Evolutionary conservation across 2,888 invertebrate species (phyloP), one percentile per base, ranked within the genome.

Genomic region (Trissoscelio sp.): DNA sequence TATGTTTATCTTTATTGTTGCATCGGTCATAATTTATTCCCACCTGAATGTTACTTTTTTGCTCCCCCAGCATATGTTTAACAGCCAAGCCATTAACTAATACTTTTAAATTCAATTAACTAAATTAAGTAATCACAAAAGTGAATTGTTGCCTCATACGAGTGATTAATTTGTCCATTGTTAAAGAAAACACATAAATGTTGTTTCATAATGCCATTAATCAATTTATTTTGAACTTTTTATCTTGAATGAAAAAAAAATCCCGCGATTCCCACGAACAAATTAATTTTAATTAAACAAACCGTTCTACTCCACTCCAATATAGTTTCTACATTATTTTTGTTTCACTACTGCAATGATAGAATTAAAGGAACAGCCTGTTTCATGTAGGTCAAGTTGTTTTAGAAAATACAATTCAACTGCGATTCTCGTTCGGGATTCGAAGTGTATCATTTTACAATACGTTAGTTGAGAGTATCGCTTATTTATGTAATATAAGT

Each of bases 21-120:
- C 80, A 80, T 80, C 80, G 70, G 74, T 75, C 74, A 80, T 80
- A 80, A 80, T 80, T 80, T 80, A 74, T 74, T 74, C 74, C 69
- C 69, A 53, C 69, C 79, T 74, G 74, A 58, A 42, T 24, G 69
- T 58, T 39, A 62, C 53, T 57, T 72, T 74, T 79, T 70, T n/a
- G n/a, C 31, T 11, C 53, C 39, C 11, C 53, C 9, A 9, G 44
- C 37, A 18, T 51, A 78, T 22, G 31, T 53, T 79, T 60, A 58
- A 53, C 72, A 12, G n/a, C 22, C 58, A 37, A 31, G 16, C 53
- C 53, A 79, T 64, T 57, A 70, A 62, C 74, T 70, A 75, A 80
- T 80, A 66, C 75, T 62, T 44, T 75, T 51, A 20, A 55, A 58
- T 75, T 80, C 80, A 80, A 80, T 80, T 80, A 75, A 70, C 74